These are phyloP conservation scores for Heterocephalus glaber DNA, from an alignment of 2,113 vertebrate species.

Conservation along the genomic window DNA sequence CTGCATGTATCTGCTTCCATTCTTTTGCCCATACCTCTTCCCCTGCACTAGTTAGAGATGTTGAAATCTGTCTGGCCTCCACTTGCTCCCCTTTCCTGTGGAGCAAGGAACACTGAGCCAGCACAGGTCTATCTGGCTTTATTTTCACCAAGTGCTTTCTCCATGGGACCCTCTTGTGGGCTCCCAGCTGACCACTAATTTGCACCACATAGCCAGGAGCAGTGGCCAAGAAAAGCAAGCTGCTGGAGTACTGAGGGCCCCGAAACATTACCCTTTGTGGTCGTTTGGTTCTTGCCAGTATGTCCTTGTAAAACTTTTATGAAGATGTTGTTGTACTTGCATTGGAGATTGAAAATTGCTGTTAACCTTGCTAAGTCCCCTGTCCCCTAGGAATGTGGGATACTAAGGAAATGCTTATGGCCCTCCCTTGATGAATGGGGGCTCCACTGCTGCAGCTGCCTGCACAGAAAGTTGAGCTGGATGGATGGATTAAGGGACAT, in stretches of 20 bases:
- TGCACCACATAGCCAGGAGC: constrained; percentile 21
- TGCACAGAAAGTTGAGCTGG: constrained; percentile 56
- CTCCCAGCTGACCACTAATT: constrained; percentile 59
- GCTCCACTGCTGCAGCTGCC: constrained; percentile 63
- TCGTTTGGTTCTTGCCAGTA: constrained; percentile 74
- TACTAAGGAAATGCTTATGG: constrained; percentile 50
- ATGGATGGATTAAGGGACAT: constrained; percentile 75
- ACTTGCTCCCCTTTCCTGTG: constrained; percentile 56
- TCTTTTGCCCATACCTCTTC: neutral
- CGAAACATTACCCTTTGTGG: constrained; percentile 65
- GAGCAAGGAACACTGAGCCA: constrained; percentile 56
- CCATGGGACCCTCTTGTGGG: constrained; percentile 74
- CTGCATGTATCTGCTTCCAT: neutral
- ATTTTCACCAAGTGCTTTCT: constrained; percentile 70
- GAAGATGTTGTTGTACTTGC: constrained; percentile 66
- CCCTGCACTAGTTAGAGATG: neutral
- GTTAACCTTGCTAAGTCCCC: constrained; percentile 38
- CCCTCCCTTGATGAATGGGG: constrained; percentile 62
- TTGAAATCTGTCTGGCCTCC: constrained; percentile 69
- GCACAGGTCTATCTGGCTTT: constrained; percentile 67
- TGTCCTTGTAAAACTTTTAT: constrained; percentile 81
- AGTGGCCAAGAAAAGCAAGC: constrained; percentile 79
- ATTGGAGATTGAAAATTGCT: constrained; percentile 6
- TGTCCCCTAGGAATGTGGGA: constrained; percentile 59
- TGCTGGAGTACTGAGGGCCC: constrained; percentile 72